phyloP scores from a whole-genome alignment of 2,113 vertebrate genomes.

The Gambusia holbrooki region DNA sequence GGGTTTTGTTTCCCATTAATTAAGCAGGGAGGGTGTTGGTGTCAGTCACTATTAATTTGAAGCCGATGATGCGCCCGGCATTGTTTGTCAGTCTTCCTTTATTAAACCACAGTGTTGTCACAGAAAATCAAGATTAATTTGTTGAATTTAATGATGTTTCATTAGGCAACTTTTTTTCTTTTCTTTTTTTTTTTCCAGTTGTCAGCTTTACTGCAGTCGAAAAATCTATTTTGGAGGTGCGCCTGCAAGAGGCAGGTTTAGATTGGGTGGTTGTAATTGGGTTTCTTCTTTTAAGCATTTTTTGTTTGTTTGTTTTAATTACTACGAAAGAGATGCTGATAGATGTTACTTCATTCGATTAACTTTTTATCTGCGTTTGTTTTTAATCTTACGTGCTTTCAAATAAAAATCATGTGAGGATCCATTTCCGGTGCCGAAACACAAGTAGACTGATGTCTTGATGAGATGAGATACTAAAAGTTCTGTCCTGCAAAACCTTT shows the following conservation, averaged over 20 bases:
- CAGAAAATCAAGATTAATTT: slow-evolving; percentile 76
- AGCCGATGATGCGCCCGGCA: slow-evolving; percentile 61
- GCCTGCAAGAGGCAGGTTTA: slow-evolving; percentile 17
- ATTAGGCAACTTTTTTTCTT: slow-evolving; percentile 56
- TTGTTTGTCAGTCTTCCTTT: slow-evolving; percentile 73
- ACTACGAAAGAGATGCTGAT: slow-evolving; percentile 23
- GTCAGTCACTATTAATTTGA: slow-evolving; percentile 76
- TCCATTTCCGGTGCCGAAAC: slow-evolving; percentile 12
- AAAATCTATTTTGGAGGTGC: slow-evolving; percentile 40
- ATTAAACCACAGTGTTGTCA: slow-evolving; percentile 66
- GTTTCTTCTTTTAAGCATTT: neutral
- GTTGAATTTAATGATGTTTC: slow-evolving; percentile 70
- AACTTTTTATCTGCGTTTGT: neutral
- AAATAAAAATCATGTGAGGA: neutral
- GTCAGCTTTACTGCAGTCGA: slow-evolving; percentile 49
- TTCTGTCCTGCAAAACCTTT: slow-evolving; percentile 31
- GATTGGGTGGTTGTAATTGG: slow-evolving; percentile 47
- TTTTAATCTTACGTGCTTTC: neutral
- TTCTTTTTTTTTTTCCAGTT: slow-evolving; percentile 40
- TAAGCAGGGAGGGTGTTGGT: slow-evolving; percentile 66
- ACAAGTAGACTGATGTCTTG: neutral
- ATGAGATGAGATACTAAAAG: neutral
- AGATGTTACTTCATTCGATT: neutral
- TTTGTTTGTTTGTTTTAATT: slow-evolving; percentile 12
- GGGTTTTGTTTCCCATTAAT: slow-evolving; percentile 76